Evolutionary conservation across 2,797 vertebrate species (phyloP).

Genomic region (Momotus momota): DNA sequence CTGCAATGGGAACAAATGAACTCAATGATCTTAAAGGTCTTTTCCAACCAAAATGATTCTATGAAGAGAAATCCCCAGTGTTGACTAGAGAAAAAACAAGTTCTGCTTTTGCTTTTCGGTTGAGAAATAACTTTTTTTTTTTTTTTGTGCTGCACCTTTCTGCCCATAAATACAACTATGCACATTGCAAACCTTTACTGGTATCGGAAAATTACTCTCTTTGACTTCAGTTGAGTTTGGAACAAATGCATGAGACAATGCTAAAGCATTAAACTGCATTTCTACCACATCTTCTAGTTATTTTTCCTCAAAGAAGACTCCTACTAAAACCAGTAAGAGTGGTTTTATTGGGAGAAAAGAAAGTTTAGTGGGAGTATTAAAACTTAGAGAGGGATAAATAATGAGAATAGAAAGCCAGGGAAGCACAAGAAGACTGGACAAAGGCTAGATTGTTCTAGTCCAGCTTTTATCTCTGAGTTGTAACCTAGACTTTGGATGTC

Average conservation of each 20-base stretch:
- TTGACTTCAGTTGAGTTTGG: not conserved
- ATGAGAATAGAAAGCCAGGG: not conserved
- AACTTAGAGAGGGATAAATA: not conserved
- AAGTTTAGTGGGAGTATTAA: not conserved
- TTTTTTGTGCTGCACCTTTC: not conserved
- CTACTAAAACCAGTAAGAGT: not conserved
- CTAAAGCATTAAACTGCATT: not conserved
- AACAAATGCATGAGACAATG: accelerated
- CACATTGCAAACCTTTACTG: not conserved
- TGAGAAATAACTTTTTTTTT: not conserved
- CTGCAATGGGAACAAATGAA: not conserved
- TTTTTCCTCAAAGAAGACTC: not conserved
- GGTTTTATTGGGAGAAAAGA: not conserved
- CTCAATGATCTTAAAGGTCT: too few relatives aligned
- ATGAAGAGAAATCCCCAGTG: not conserved
- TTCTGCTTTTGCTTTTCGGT: not conserved
- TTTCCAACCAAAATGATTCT: too few relatives aligned
- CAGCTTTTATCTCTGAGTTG: not conserved
- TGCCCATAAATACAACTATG: not conserved
- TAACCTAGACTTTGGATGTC: not conserved
- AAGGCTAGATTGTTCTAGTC: not conserved
- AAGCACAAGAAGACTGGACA: not conserved
- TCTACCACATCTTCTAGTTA: not conserved
- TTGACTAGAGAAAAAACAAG: not conserved
- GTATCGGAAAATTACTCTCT: not conserved